Evolutionary conservation across 2,797 vertebrate species (phyloP).

Genomic region (Simalia tracyae): DNA sequence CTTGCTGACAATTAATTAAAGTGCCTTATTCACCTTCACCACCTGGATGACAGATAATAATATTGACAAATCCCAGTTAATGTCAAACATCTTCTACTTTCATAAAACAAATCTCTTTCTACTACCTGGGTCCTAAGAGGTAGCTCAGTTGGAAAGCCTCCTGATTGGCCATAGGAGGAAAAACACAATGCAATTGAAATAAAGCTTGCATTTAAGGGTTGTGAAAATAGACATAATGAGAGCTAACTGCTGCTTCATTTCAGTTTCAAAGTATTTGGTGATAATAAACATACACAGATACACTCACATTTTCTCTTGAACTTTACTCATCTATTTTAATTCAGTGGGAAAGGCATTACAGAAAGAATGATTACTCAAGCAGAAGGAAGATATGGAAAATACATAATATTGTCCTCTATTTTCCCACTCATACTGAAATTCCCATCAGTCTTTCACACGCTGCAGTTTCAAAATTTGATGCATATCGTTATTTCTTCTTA

Average conservation of each 20-base stretch:
- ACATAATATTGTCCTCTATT: background rate
- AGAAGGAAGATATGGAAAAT: background rate
- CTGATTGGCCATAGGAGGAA: background rate
- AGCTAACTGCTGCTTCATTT: background rate
- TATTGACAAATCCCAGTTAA: background rate
- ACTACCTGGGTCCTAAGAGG: background rate
- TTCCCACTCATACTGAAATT: background rate
- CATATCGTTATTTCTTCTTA: background rate
- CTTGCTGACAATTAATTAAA: background rate
- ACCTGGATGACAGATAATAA: background rate
- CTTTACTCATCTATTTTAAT: slow-evolving; percentile 5
- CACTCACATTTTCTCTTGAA: background rate
- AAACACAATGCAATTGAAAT: background rate
- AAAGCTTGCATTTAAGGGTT: background rate
- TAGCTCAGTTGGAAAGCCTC: background rate
- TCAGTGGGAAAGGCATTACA: background rate
- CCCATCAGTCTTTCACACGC: background rate
- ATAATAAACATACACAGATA: background rate
- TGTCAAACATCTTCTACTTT: background rate
- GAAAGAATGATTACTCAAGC: background rate
- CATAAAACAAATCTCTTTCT: background rate
- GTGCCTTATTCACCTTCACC: background rate
- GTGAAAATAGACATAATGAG: background rate
- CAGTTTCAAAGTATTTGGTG: background rate
- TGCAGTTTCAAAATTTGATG: background rate